phyloP scores from a whole-genome alignment of 2,113 vertebrate genomes.

The Clupea harengus region DNA sequence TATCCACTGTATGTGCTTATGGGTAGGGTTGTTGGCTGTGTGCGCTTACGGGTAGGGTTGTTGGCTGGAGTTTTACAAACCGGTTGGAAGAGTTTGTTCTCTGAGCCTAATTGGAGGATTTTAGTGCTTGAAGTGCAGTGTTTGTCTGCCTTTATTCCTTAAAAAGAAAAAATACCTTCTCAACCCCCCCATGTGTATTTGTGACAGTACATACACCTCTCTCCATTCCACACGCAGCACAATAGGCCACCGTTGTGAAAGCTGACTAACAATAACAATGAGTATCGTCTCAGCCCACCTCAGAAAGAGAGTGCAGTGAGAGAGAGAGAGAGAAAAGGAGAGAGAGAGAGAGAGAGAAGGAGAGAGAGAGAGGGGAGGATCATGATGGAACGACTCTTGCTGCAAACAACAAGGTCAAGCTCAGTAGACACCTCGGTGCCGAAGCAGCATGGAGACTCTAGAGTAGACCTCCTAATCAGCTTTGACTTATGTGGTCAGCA shows the following conservation, averaged over 20 bases:
- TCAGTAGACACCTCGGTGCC: background rate
- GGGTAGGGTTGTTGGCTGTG: too few relatives aligned
- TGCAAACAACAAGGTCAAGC: background rate
- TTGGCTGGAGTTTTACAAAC: background rate
- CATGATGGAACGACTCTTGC: background rate
- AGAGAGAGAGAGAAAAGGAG: too few relatives aligned
- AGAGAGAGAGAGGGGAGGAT: background rate
- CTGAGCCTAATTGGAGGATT: too few relatives aligned
- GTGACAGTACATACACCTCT: background rate
- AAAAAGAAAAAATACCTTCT: too few relatives aligned
- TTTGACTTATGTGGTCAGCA: constrained; percentile 1
- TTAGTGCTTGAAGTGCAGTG: too few relatives aligned
- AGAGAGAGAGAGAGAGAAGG: background rate
- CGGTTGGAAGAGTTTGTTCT: background rate
- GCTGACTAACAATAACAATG: background rate
- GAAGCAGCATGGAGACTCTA: background rate
- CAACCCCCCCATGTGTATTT: background rate
- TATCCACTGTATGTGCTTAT: too few relatives aligned
- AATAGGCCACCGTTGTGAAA: background rate
- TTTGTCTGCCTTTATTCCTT: too few relatives aligned
- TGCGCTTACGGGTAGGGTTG: background rate
- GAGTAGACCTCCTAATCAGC: background rate
- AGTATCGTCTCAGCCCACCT: background rate
- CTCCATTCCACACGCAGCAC: background rate
- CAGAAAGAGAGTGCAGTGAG: background rate